Base-by-base conservation (phyloP, 2,888 invertebrate genomes). In the Ophioninae sp. region DNA sequence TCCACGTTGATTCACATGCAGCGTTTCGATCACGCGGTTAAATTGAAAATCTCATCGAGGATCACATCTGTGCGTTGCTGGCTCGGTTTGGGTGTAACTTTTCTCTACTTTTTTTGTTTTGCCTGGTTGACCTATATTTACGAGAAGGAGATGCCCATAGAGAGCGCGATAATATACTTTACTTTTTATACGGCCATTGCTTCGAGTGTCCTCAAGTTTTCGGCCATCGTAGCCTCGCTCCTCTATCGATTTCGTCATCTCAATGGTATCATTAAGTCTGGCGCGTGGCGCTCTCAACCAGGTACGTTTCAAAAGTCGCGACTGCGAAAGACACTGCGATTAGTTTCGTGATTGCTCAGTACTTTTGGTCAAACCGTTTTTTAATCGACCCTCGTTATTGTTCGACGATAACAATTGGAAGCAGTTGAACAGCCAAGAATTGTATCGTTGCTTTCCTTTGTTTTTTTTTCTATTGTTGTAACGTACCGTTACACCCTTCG, bases 181-280 rank as follows among this genome's bases (percentile, higher is more conserved):
- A 22, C 77, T 39, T 22, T 81, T 3, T 83, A 83, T 51, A 64
- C 59, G 3, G 58, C 78, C 2, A 68, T 68, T 2, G 59, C 83
- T 5, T 69, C 64, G 41, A 73, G 83, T 17, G 74, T 83, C 9
- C 41, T 77, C 17, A 83, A 81, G 59, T 83, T 81, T 59, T 64
- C 71, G 9, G 81, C 83, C 0, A 77, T 83, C 74, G 81, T 58
- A 30, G 77, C 59, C 30, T 69, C 83, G n/a, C 77, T 83, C 6
- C 69, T 63, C 7, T 56, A 37, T 20, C 67, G 83, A 77, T 83
- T 83, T 74, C 83, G 81, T 1, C 80, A 78, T 69, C 81, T 83
- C 23, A 83, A 81, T 64, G 39, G 17, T 23, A 37, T 69, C 7
- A 30, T 83, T 10, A 73, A 59, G n/a, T 37, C 80, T 41, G 83